phyloP scores from a whole-genome alignment of 2,113 vertebrate genomes.

The Archocentrus centrarchus region DNA sequence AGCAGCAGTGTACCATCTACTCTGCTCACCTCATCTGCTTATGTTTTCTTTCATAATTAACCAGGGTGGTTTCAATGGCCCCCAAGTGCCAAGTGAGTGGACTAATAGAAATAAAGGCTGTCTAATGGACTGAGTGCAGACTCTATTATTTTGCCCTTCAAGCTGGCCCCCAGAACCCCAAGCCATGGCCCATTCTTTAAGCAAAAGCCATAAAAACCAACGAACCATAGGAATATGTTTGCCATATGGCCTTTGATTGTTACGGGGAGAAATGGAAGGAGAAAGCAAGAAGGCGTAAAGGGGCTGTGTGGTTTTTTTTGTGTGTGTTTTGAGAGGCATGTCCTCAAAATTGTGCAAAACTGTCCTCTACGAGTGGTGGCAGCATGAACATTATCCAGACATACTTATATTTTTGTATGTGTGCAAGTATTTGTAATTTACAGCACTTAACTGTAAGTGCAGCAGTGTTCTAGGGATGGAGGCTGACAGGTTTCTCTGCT shows the following conservation, averaged over 20 bases:
- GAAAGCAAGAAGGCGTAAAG: conserved; percentile 66
- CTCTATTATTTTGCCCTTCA: conserved; percentile 76
- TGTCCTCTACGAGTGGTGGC: conserved; percentile 56
- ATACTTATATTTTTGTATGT: conserved; percentile 49
- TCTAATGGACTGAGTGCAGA: conserved; percentile 77
- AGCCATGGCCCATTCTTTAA: conserved; percentile 69
- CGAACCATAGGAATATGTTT: conserved; percentile 82
- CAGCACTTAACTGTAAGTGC: conserved; percentile 73
- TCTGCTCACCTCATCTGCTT: conserved; percentile 38
- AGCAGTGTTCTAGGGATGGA: conserved; percentile 81
- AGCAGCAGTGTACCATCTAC: conserved; percentile 5
- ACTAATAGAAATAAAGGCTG: conserved; percentile 79
- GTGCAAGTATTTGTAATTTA: conserved; percentile 78
- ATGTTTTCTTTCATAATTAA: conserved; percentile 77
- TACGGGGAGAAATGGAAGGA: conserved; percentile 51
- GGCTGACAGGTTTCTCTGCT: conserved; percentile 77
- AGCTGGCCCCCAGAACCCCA: conserved; percentile 50
- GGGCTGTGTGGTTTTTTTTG: conserved; percentile 44
- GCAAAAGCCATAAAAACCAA: conserved; percentile 81
- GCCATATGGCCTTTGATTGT: conserved; percentile 84
- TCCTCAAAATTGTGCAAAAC: conserved; percentile 37
- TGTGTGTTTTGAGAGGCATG: conserved; percentile 13
- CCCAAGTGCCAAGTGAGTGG: conserved; percentile 62
- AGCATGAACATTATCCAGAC: conserved; percentile 75
- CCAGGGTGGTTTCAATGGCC: conserved; percentile 60